Evolutionary conservation across 1,140 invertebrate genomes (phyloP), one percentile per base, ranked within the genome.

Genomic region (Trichogramma pretiosum): DNA sequence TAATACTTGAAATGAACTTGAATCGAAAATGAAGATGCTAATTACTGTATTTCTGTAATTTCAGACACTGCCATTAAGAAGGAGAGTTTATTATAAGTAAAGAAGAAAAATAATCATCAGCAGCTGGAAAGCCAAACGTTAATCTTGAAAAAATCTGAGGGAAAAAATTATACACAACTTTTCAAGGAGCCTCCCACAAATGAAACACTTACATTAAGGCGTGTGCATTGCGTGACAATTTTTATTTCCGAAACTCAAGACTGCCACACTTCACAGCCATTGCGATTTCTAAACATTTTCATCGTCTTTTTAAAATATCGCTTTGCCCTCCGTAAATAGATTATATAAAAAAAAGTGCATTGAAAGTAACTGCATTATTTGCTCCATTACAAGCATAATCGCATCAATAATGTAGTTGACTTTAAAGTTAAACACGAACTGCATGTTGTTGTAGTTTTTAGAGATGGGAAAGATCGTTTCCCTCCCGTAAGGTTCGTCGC

Each of bases 231-330:
- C 34, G 26, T 24, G 21, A 58, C 57, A 63, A 57, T 60, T 67
- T 66, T 60, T n/a, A n/a, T 70, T 68, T 69, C 64, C 64, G 64
- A 56, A 63, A 68, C 56, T 66, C 60, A 70, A 70, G 67, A 70
- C 68, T 70, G 67, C 64, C 66, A 68, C n/a, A n/a, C 59, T 62
- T 62, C 53, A 64, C 24, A 33, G 21, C n/a, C 19, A 37, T 26
- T 38, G 22, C 16, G 14, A 37, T 30, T 7, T 44, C 37, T 14
- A 13, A 24, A 26, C 24, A 11, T 28, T 28, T 7, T 11, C 11
- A 28, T 28, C 11, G 24, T 28, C 24, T 28, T 7, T 28, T 7
- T 28, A 7, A 28, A 28, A 28, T 7, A 28, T 28, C 24, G 24
- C 24, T 28, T 7, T 11, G 5, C 11, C 24, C 5, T 28, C 11